Evolutionary conservation across 2,113 vertebrate genomes (phyloP).

Genomic region (Zosterops hypoxanthus): DNA sequence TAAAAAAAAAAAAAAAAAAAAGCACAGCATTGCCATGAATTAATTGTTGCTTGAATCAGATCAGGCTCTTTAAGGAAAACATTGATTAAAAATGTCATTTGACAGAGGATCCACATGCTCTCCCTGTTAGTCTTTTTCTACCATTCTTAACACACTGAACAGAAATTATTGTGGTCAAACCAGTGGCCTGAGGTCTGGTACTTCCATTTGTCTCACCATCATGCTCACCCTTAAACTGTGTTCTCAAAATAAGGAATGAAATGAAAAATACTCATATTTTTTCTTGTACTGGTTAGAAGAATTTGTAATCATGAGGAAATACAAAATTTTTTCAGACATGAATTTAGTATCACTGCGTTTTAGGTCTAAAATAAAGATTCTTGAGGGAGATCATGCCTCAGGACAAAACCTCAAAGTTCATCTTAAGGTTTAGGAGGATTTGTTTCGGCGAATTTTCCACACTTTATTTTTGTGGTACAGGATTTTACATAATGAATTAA

Average conservation of each 20-base stretch:
- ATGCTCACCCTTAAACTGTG: not conserved
- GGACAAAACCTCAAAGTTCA: not conserved
- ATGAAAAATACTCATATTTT: not conserved
- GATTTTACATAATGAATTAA: not conserved
- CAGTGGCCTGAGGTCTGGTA: not conserved
- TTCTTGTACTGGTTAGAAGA: not conserved
- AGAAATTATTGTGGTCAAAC: not conserved
- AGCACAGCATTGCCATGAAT: not conserved
- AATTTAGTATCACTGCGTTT: not conserved
- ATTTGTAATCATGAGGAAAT: not conserved
- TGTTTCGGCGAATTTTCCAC: not conserved
- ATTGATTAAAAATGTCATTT: not conserved
- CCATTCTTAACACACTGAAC: not conserved
- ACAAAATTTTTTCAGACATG: not conserved
- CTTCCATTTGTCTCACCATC: not conserved
- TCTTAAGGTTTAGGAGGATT: not conserved
- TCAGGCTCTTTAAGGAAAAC: not conserved
- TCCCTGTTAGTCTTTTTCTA: not conserved
- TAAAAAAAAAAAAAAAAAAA: not conserved
- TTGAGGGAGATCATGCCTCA: not conserved
- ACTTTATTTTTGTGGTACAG: not conserved
- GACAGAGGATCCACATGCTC: not conserved
- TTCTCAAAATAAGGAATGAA: not conserved
- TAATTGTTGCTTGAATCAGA: conserved; percentile 18
- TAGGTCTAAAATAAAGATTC: not conserved